These are phyloP conservation scores for Aselliscus stoliczkanus DNA, from an alignment of 2,797 vertebrate species.

Conservation along the genomic window DNA sequence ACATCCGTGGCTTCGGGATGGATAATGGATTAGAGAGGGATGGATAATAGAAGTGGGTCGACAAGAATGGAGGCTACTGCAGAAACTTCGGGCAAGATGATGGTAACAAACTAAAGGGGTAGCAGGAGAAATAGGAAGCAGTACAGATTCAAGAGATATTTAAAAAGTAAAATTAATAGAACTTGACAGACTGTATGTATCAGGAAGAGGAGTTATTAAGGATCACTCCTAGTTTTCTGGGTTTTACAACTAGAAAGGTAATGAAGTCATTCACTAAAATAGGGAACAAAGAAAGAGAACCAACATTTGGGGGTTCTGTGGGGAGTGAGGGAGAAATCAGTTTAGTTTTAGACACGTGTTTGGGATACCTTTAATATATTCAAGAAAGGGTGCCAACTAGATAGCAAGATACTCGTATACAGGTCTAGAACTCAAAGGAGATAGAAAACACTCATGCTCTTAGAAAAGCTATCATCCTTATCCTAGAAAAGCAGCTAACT, in stretches of 20 bases:
- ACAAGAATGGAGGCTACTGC: not conserved
- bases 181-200: not conserved
- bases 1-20: not conserved
- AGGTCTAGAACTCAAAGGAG: not conserved
- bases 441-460: not conserved
- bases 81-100: not conserved
- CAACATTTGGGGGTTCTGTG: not conserved
- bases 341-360: not conserved
- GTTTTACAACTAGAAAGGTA: constrained; percentile 9
- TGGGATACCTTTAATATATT: not conserved
- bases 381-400: not conserved
- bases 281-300: not conserved
- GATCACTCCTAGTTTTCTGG: not conserved
- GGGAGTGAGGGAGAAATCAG: not conserved
- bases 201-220: not conserved
- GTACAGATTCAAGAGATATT: not conserved
- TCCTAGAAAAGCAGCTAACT: constrained; percentile 38
- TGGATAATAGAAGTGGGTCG: not conserved
- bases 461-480: constrained; percentile 32
- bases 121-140: not conserved
- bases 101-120: not conserved
- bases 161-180: constrained; percentile 13
- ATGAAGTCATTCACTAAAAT: constrained; percentile 5
- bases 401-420: not conserved
- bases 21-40: not conserved